Conservation (phyloP, 2,113 vertebrate genomes). For the Strigops habroptila region DNA sequence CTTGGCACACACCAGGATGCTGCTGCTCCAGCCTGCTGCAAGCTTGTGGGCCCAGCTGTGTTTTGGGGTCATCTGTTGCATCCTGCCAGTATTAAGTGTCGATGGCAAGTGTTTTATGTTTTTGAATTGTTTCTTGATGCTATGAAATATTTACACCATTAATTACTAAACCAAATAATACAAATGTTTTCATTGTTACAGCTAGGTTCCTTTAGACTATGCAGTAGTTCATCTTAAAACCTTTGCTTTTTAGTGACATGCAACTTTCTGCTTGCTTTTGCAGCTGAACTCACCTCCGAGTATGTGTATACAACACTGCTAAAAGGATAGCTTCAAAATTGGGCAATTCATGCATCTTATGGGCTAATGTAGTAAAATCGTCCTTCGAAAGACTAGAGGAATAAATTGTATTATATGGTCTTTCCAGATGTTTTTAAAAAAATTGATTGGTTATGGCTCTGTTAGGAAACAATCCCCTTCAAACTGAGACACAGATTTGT, state of each 20-base stretch:
- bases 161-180: background rate
- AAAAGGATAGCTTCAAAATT: background rate
- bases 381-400: background rate
- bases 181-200: background rate
- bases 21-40: background rate
- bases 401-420: background rate
- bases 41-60: fast-evolving
- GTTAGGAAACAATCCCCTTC: background rate
- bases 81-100: too few relatives aligned
- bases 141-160: background rate
- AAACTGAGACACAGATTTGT: background rate
- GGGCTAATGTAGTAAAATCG: background rate
- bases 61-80: background rate
- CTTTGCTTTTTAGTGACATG: background rate
- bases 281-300: fast-evolving
- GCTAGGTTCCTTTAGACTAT: background rate
- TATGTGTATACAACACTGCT: background rate
- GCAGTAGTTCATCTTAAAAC: background rate
- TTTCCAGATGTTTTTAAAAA: conserved; percentile 2
- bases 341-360: background rate
- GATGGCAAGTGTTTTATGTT: background rate
- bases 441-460: background rate
- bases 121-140: background rate
- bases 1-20: background rate
- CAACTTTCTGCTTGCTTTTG: background rate